Evolutionary conservation across 2,888 invertebrate genomes (phyloP).

Genomic region (Nomada fabriciana): DNA sequence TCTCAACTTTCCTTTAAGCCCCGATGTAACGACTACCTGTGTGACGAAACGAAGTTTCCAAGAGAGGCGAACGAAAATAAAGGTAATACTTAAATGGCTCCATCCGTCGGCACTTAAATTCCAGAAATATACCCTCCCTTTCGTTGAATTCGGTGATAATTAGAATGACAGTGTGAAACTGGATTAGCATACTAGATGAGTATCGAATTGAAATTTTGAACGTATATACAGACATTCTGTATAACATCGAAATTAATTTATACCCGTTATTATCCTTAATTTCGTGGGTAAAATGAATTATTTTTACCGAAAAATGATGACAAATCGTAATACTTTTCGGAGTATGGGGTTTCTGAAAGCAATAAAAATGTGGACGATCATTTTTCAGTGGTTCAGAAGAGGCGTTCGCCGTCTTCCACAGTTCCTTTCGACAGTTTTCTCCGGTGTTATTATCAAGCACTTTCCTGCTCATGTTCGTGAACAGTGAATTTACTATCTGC

Average conservation of each 20-base stretch:
- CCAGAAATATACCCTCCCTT: neutral
- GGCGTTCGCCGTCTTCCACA: slow-evolving; percentile 44
- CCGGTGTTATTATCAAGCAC: slow-evolving; percentile 53
- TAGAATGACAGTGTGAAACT: neutral
- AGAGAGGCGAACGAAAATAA: slow-evolving; percentile 51
- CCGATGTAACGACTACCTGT: slow-evolving; percentile 24
- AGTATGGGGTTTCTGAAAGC: neutral
- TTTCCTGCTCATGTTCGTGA: slow-evolving; percentile 47
- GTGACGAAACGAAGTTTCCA: slow-evolving; percentile 28
- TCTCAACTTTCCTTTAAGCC: slow-evolving; percentile 37
- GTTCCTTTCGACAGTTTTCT: slow-evolving; percentile 49
- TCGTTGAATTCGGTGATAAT: slow-evolving; percentile 11
- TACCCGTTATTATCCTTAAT: neutral
- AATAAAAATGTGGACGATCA: slow-evolving; percentile 19
- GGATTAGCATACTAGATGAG: neutral
- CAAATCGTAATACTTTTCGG: neutral
- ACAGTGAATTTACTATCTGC: slow-evolving; percentile 64
- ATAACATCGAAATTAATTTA: neutral
- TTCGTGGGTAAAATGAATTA: neutral
- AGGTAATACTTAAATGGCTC: slow-evolving; percentile 23
- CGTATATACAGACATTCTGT: neutral
- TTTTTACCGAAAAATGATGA: neutral
- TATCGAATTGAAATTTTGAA: neutral
- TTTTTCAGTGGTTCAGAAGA: slow-evolving; percentile 48
- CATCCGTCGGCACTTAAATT: neutral